Conservation (phyloP, 2,113 vertebrate genomes). For the Mastomys coucha region DNA sequence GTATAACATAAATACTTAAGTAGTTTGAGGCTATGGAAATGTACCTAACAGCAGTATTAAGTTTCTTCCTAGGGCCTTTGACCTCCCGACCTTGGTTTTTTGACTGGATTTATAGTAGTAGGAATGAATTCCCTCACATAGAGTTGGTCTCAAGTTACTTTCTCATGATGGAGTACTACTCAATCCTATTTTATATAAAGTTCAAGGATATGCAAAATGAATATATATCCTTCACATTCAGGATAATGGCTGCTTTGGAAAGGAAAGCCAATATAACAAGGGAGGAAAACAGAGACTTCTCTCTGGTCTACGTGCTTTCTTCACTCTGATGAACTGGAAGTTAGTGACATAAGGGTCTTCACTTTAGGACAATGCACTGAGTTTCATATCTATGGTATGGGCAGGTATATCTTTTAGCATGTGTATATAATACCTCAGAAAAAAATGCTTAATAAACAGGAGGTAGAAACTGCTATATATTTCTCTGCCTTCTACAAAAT, state of each 20-base stretch:
- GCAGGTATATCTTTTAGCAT: neutral
- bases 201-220: slow-evolving; percentile 12
- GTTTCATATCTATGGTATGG: neutral
- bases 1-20: neutral
- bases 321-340: neutral
- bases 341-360: neutral
- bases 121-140: neutral
- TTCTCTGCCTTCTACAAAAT: slow-evolving; percentile 29
- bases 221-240: neutral
- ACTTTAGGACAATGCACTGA: slow-evolving; percentile 5
- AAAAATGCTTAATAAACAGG: neutral
- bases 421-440: slow-evolving; percentile 10
- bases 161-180: neutral
- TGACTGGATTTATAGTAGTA: neutral
- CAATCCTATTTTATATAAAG: neutral
- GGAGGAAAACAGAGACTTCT: neutral
- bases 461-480: neutral
- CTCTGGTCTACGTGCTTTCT: neutral
- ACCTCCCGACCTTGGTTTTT: neutral
- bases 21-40: neutral
- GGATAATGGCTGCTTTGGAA: neutral
- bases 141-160: neutral
- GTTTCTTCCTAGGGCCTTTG: neutral
- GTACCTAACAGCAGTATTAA: no score
- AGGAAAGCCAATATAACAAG: neutral